Evolutionary conservation across 1,140 invertebrate genomes (phyloP), one percentile per base, ranked within the genome.

Genomic region (Leguminivora glycinivorella): DNA sequence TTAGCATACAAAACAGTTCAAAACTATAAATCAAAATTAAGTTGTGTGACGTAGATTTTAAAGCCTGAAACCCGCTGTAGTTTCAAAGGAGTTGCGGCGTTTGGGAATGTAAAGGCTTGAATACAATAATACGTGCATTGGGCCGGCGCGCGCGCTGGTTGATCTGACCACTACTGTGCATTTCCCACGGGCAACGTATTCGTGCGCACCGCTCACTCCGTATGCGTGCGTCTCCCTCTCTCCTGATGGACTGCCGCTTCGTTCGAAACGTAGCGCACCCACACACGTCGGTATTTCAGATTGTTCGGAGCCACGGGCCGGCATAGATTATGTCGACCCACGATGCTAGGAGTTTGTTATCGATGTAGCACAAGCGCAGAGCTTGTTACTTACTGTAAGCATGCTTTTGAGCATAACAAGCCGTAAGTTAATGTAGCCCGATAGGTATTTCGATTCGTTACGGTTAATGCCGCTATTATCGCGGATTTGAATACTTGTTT

Each of bases 91-190:
- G 75, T 84, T 90, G 88, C 77, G 86, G 70, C 80, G 71, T 83
- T 84, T 69, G 80, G 72, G 76, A 74, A 70, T 72, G 72, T 60
- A 71, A 68, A 85, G 82, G 81, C 84, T 83, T 82, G 81, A 83
- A 83, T 83, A 84, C 84, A 88, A 88, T 89, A 86, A 90, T 87
- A 87, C 87, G 85, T 90, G 86, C 88, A 89, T 80, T 84, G 87
- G 89, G 86, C 83, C 85, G 87, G 86, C 88, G 88, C 87, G 88
- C 87, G 88, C 88, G 89, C 87, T 82, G 74, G 84, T 84, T 84
- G 84, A 85, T 91, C 89, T 90, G 90, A 91, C 89, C 89, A 90
- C 91, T 92, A 89, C 91, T 92, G 91, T 92, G 88, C 90, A 92
- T 87, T 92, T 92, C 90, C 91, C 91, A 92, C 91, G 91, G 84